phyloP scores from a whole-genome alignment of 2,797 vertebrate species.

The Sebastes trivittatus region DNA sequence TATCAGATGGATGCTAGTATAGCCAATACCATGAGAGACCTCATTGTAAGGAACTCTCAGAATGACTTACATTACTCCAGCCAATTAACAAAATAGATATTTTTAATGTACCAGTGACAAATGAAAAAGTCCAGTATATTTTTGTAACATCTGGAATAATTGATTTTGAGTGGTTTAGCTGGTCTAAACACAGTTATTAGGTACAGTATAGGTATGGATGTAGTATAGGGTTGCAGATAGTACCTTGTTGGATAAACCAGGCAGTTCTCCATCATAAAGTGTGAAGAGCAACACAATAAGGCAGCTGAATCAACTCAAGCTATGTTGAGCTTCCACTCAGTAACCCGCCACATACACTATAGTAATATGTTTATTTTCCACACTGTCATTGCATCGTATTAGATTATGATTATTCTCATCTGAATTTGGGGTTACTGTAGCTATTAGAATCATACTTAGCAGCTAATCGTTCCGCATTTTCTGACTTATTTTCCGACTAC shows the following conservation, averaged over 20 bases:
- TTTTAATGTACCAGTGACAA: neutral
- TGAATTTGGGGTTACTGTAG: neutral
- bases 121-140: neutral
- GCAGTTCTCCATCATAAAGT: neutral
- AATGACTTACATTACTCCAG: neutral
- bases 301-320: conserved; percentile 1
- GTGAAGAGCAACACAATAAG: neutral
- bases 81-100: neutral
- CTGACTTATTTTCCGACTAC: neutral
- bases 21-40: neutral
- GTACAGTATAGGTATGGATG: neutral
- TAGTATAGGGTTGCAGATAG: neutral
- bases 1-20: neutral
- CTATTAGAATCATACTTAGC: neutral
- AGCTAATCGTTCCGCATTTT: neutral
- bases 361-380: neutral
- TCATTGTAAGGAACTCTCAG: neutral
- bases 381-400: neutral
- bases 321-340: neutral
- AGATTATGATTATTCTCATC: neutral
- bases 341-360: neutral
- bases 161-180: neutral
- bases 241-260: neutral
- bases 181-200: neutral
- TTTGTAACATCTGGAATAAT: neutral